These are phyloP conservation scores for Colistium nudipinnis DNA, from an alignment of 2,113 vertebrate genomes.

Conservation along the genomic window DNA sequence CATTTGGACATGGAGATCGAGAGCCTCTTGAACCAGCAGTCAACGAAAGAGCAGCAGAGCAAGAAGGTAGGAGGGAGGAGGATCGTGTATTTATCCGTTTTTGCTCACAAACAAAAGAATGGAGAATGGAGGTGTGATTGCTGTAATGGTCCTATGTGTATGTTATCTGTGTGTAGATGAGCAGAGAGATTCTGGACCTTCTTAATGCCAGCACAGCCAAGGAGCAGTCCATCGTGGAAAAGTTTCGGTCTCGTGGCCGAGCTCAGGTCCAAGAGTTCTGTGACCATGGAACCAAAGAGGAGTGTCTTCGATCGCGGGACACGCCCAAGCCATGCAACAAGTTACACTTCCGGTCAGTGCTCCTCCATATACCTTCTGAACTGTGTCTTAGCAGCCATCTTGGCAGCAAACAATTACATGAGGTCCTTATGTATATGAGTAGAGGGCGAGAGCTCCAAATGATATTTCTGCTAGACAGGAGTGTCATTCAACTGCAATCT, in stretches of 20 bases:
- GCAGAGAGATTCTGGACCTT: constrained; percentile 93
- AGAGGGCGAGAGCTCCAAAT: no score
- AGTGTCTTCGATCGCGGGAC: constrained; percentile 88
- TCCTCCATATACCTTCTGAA: no score
- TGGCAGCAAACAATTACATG: no score
- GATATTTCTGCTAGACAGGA: no score
- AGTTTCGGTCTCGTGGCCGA: constrained; percentile 91
- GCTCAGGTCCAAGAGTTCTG: constrained; percentile 96
- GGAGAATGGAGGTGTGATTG: background rate
- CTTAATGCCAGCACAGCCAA: constrained; percentile 93
- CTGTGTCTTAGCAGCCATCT: no score
- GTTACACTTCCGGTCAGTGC: constrained; percentile 88
- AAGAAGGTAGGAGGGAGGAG: constrained; percentile 84
- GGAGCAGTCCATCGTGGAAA: constrained; percentile 95
- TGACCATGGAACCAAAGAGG: constrained; percentile 94
- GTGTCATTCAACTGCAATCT: no score
- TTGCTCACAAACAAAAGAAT: no score
- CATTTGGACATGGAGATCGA: constrained; percentile 94
- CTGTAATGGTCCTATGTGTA: background rate
- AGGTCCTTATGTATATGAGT: no score
- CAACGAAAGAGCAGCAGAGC: constrained; percentile 94
- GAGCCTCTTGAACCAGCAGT: constrained; percentile 91
- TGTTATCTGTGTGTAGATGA: constrained; percentile 79
- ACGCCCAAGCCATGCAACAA: constrained; percentile 89
- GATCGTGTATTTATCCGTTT: accelerated